phyloP scores from a whole-genome alignment of 2,113 vertebrate species.

The Embiotoca jacksoni region DNA sequence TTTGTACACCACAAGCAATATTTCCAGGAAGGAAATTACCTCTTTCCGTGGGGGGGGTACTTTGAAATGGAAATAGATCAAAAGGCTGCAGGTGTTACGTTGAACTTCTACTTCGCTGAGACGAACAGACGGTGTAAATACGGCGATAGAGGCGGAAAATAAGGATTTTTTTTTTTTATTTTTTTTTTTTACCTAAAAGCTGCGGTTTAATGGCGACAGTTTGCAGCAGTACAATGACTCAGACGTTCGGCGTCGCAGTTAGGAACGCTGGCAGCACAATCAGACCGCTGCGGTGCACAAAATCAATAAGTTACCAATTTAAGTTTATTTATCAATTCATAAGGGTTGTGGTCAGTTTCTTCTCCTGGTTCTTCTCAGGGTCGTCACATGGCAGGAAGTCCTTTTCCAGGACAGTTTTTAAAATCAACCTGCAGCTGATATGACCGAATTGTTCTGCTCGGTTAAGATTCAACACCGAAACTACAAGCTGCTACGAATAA shows the following conservation, averaged over 20 bases:
- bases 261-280: background rate
- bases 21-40: constrained; percentile 53
- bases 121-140: constrained; percentile 16
- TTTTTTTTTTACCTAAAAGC: no score
- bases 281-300: background rate
- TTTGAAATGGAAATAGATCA: constrained; percentile 54
- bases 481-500: background rate
- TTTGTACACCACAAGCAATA: constrained; percentile 45
- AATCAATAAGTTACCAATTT: constrained; percentile 35
- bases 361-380: background rate
- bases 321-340: constrained; percentile 21
- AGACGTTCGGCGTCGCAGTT: background rate
- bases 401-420: background rate
- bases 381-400: background rate
- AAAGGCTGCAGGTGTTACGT: constrained; percentile 30
- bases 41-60: constrained; percentile 12
- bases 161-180: constrained; percentile 8
- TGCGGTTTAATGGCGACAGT: no score
- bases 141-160: constrained; percentile 13
- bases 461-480: no score
- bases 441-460: background rate
- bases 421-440: background rate
- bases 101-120: constrained; percentile 38
- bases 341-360: constrained; percentile 14
- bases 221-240: constrained; percentile 7